These are phyloP conservation scores for Sebastes steindachneri DNA, from an alignment of 2,797 vertebrate species.

Conservation along the genomic window DNA sequence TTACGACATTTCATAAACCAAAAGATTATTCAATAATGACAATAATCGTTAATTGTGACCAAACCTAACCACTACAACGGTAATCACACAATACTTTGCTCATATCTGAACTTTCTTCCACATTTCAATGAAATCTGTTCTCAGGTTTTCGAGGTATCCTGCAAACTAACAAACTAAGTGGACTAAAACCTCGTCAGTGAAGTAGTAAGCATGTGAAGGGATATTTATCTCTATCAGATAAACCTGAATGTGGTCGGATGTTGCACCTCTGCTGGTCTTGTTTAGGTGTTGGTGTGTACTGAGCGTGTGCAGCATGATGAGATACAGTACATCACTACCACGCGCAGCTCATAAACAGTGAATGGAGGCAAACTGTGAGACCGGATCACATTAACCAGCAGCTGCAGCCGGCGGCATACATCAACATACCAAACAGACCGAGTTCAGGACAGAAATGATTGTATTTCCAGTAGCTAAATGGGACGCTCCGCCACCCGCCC, in stretches of 20 bases:
- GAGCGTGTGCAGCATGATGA: background rate
- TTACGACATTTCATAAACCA: too few species aligned
- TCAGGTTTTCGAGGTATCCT: too few species aligned
- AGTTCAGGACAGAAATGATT: background rate
- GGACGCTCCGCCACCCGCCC: constrained; percentile 9
- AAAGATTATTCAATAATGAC: too few species aligned
- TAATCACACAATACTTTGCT: too few species aligned
- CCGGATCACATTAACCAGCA: background rate
- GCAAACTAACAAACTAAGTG: too few species aligned
- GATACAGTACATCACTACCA: background rate
- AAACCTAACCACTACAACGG: too few species aligned
- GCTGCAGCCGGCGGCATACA: background rate
- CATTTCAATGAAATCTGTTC: too few species aligned
- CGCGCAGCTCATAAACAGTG: constrained; percentile 1
- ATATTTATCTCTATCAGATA: too few species aligned
- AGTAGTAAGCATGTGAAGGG: too few species aligned
- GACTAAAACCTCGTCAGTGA: too few species aligned
- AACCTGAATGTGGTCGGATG: background rate
- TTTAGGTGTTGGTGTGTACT: background rate
- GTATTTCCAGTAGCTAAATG: constrained; percentile 29
- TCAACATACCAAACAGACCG: constrained; percentile 19
- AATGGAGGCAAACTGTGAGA: background rate
- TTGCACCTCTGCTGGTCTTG: background rate
- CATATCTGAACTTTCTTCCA: too few species aligned
- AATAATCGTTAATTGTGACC: too few species aligned